Evolutionary conservation across 2,113 vertebrate genomes (phyloP).

Genomic region (Siniperca chuatsi): DNA sequence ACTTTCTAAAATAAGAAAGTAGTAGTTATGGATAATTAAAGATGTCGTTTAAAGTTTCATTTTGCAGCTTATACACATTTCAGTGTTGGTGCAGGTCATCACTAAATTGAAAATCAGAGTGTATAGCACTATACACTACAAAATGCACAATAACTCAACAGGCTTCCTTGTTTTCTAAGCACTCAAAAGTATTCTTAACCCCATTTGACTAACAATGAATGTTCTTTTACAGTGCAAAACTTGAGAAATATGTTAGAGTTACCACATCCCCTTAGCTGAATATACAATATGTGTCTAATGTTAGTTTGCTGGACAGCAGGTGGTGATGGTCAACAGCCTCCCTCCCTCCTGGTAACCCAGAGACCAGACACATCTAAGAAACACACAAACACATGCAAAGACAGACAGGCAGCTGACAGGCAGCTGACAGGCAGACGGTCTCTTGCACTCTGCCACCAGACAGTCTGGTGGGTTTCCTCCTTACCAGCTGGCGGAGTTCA

Average conservation of each 20-base stretch:
- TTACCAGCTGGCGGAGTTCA: constrained; percentile 94
- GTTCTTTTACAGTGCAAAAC: neutral
- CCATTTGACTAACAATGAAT: neutral
- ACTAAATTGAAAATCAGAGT: neutral
- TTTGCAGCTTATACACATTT: neutral
- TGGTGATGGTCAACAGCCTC: neutral
- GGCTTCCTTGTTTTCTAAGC: neutral
- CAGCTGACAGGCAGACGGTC: neutral
- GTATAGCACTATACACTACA: neutral
- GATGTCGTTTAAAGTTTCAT: neutral
- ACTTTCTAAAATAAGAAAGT: too few species aligned
- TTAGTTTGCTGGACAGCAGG: neutral
- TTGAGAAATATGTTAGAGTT: neutral
- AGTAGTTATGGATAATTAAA: too few species aligned
- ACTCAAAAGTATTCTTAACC: neutral
- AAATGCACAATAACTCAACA: neutral
- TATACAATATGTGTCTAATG: neutral
- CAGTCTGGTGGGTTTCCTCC: constrained; percentile 43
- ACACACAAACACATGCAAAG: neutral
- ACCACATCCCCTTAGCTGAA: neutral
- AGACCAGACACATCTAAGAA: constrained; percentile 14
- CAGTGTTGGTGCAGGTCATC: neutral
- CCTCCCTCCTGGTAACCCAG: neutral
- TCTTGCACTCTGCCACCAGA: neutral
- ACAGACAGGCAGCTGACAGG: neutral